Percentiles rank a stretch among this genome's conserved stretches.
These are phyloP conservation scores for Acanthosepion esculentum DNA, from an alignment of 2,888 invertebrate species.

Conservation along the genomic window DNA sequence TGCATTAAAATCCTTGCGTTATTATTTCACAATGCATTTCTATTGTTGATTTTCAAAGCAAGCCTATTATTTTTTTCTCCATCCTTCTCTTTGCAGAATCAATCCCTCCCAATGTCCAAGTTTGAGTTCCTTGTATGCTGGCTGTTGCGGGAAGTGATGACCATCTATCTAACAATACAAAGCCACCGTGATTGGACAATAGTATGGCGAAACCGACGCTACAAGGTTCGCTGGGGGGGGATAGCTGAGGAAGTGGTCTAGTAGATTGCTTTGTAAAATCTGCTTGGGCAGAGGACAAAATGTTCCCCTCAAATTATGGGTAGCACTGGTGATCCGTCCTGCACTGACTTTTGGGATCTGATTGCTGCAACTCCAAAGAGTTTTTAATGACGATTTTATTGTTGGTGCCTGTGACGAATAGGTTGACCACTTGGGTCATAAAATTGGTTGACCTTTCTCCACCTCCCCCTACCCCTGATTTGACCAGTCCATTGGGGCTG, in stretches of 20 bases:
- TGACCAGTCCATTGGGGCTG: background rate
- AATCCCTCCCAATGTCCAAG: conserved; percentile 93
- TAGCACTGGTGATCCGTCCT: background rate
- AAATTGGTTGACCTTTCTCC: background rate
- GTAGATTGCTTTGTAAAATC: background rate
- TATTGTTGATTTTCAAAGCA: too few species aligned
- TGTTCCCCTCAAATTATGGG: background rate
- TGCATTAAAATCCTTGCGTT: too few species aligned
- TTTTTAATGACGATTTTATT: background rate
- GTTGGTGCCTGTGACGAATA: background rate
- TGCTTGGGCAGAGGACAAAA: background rate
- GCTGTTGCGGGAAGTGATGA: conserved; percentile 92
- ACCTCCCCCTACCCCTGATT: background rate
- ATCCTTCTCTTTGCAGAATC: conserved; percentile 81
- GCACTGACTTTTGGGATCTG: background rate
- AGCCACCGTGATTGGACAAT: conserved; percentile 92
- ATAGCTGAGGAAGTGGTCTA: conserved; percentile 81
- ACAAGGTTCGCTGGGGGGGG: conserved; percentile 95
- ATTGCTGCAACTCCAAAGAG: background rate
- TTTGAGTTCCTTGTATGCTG: conserved; percentile 95
- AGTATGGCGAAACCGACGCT: conserved; percentile 90
- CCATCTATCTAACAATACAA: conserved; percentile 89
- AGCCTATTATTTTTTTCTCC: background rate
- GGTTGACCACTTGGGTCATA: background rate
- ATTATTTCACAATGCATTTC: too few species aligned